phyloP scores from a whole-genome alignment of 2,888 invertebrate genomes.

The Rapana venosa region DNA sequence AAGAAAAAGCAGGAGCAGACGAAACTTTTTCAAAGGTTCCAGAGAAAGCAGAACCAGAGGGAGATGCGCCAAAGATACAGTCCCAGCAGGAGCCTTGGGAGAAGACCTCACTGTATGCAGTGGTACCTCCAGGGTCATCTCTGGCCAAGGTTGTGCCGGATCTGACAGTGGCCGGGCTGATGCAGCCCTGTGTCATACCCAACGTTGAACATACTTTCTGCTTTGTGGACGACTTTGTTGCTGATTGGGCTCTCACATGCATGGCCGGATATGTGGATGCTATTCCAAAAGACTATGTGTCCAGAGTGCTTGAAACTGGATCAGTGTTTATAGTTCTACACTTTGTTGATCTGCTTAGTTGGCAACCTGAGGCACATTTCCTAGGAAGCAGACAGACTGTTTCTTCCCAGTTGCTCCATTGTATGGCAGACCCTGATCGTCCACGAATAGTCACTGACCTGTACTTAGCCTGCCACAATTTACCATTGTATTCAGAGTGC shows the following conservation, averaged over 20 bases:
- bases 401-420: not conserved
- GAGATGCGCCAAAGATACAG: not conserved
- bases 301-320: not conserved
- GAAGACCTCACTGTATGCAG: not conserved
- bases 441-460: conserved; percentile 6
- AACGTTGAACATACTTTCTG: not conserved
- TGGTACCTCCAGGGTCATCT: not conserved
- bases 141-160: not conserved
- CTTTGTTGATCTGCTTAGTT: not conserved
- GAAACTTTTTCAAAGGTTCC: not conserved
- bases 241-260: conserved; percentile 21
- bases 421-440: not conserved
- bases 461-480: not conserved
- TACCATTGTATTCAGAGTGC: not conserved
- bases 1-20: not conserved
- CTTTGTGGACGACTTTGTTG: conserved; percentile 10
- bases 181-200: not conserved
- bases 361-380: no score
- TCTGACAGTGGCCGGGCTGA: not conserved
- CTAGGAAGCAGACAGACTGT: no score
- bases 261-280: not conserved
- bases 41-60: not conserved
- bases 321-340: not conserved
- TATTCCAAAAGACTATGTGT: not conserved
- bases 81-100: not conserved